A percentile compares a stretch with the other conserved stretches of the same genome.
These are phyloP conservation scores for Paradoxurus hermaphroditus DNA, from an alignment of 2,113 vertebrate genomes.

Conservation along the genomic window DNA sequence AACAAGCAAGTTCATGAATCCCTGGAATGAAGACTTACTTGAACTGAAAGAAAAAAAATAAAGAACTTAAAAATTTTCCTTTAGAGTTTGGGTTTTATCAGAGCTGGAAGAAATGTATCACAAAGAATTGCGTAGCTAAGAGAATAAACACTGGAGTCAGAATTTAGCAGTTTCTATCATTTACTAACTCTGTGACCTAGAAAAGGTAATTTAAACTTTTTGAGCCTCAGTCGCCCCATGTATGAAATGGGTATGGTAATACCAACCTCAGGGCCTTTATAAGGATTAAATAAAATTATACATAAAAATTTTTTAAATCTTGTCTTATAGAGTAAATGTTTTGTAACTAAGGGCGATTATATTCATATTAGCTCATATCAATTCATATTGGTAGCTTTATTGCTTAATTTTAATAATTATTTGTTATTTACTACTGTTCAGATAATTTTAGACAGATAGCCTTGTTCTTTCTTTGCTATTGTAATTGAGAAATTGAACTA, in stretches of 20 bases:
- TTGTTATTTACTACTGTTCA: background rate
- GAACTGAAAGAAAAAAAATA: background rate
- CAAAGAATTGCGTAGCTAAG: background rate
- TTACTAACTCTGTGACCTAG: background rate
- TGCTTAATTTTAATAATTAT: conserved; percentile 1
- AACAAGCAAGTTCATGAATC: background rate
- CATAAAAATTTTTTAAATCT: background rate
- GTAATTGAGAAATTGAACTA: background rate
- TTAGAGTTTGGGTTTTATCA: background rate
- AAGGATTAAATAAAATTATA: background rate
- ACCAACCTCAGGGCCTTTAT: background rate
- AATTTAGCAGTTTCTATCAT: background rate
- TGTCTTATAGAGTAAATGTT: background rate
- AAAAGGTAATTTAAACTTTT: background rate
- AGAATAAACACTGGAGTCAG: background rate
- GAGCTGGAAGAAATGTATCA: background rate
- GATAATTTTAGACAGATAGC: background rate
- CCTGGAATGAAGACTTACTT: background rate
- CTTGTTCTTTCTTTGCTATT: background rate
- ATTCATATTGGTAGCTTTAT: background rate
- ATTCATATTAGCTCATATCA: background rate
- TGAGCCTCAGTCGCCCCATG: background rate
- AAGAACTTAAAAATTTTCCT: background rate
- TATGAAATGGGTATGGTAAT: background rate
- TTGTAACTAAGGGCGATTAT: background rate